A percentile compares a stretch with the other conserved stretches of the same genome.
Evolutionary conservation across 2,888 invertebrate genomes (phyloP).

Genomic region (Chouioia cunea): DNA sequence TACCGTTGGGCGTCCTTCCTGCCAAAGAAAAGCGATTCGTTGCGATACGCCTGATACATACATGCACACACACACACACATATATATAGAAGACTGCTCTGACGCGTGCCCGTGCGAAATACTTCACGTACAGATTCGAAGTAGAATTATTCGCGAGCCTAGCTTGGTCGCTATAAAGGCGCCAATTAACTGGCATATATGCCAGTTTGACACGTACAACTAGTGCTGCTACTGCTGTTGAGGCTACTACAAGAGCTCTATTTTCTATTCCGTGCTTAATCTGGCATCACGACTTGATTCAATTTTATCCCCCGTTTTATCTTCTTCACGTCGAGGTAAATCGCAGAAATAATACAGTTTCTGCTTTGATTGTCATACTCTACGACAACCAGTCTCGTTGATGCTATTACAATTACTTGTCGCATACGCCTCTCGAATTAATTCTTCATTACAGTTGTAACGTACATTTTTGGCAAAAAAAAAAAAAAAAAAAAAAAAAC

Average conservation of each 20-base stretch:
- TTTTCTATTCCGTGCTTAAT: too few species aligned
- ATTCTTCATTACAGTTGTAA: too few species aligned
- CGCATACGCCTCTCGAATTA: too few species aligned
- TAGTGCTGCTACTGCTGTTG: background rate
- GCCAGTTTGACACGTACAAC: background rate
- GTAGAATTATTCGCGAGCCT: background rate
- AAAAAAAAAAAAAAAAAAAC: too few species aligned
- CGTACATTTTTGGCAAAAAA: too few species aligned
- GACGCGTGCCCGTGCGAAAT: background rate
- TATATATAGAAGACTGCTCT: background rate
- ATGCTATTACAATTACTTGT: too few species aligned
- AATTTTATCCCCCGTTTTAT: slow-evolving; percentile 34
- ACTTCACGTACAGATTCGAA: background rate
- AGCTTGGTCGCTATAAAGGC: too few species aligned
- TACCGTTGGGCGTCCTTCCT: slow-evolving; percentile 47
- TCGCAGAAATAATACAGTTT: slow-evolving; percentile 41
- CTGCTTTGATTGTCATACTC: too few species aligned
- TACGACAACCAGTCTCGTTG: too few species aligned
- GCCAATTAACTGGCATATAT: too few species aligned
- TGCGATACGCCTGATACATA: too few species aligned
- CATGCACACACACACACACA: background rate
- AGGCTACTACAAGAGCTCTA: too few species aligned
- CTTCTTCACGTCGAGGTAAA: slow-evolving; percentile 36
- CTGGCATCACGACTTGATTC: slow-evolving; percentile 41
- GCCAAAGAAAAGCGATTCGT: background rate